Conservation (phyloP, 2,888 invertebrate genomes). For the Spialia ferax region DNA sequence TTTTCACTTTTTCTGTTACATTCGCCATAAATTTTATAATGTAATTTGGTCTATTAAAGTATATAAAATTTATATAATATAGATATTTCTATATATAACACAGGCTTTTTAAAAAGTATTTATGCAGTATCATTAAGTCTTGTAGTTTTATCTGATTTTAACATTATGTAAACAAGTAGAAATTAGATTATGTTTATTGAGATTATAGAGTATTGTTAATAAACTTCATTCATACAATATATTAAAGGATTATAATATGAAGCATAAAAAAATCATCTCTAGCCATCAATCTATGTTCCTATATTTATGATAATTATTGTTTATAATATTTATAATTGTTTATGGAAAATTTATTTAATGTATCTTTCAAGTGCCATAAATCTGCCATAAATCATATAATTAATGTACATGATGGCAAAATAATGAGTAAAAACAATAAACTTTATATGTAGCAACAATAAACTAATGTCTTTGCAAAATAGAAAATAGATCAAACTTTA, state of each 20-base stretch:
- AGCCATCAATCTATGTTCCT: constrained; percentile 14
- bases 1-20: constrained; percentile 22
- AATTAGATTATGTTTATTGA: neutral
- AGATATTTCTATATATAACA: neutral
- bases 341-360: neutral
- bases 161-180: constrained; percentile 1
- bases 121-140: neutral
- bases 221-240: neutral
- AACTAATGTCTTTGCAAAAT: too few species aligned
- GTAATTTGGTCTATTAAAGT: neutral
- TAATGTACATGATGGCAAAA: too few species aligned
- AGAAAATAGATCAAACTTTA: neutral
- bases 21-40: constrained; percentile 19
- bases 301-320: constrained; percentile 26
- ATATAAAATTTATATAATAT: neutral
- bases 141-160: neutral
- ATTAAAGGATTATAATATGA: neutral
- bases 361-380: constrained; percentile 27
- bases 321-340: neutral
- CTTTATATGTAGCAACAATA: neutral
- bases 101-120: neutral
- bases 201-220: neutral
- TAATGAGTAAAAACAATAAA: neutral
- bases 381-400: too few species aligned
- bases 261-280: too few species aligned